A percentile compares a stretch with the other conserved stretches of the same genome.
These are phyloP conservation scores for Pterophyllum scalare DNA, from an alignment of 2,113 vertebrate species.

Conservation along the genomic window DNA sequence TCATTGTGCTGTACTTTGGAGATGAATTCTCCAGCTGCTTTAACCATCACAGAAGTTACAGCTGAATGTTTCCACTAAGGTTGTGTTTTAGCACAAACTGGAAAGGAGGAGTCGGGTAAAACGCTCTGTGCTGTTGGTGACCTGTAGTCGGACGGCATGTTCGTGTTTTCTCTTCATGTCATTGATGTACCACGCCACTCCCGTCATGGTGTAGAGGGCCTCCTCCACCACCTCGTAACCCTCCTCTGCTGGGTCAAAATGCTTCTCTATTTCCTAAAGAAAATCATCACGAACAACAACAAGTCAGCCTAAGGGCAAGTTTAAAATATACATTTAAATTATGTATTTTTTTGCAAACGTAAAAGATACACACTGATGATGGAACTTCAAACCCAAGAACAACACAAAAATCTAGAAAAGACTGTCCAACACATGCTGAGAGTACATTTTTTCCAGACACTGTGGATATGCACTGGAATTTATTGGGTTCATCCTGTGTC, in stretches of 20 bases:
- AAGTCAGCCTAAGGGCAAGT: neutral
- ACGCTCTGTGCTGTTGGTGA: constrained; percentile 23
- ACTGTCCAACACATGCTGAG: neutral
- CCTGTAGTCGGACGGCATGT: constrained; percentile 92
- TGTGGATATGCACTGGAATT: too few species aligned
- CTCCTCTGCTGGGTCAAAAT: constrained; percentile 87
- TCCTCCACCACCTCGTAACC: constrained; percentile 94
- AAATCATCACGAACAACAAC: neutral
- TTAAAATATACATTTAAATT: neutral
- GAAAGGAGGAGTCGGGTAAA: neutral
- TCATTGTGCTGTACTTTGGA: neutral
- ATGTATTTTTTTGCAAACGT: neutral
- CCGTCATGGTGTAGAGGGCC: constrained; percentile 95
- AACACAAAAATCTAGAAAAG: neutral
- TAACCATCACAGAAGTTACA: neutral
- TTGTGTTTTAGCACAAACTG: neutral
- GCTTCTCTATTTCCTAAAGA: constrained; percentile 91
- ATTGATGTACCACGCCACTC: constrained; percentile 97
- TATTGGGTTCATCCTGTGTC: too few species aligned
- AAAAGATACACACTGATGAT: neutral
- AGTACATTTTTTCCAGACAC: too few species aligned
- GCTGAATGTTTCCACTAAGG: neutral
- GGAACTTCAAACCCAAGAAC: neutral
- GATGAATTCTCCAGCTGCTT: neutral
- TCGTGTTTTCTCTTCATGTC: constrained; percentile 99